A percentile compares a stretch with the other conserved stretches of the same genome.
These are phyloP conservation scores for Apogon hyalosoma DNA, from an alignment of 2,797 vertebrate genomes.

Conservation along the genomic window DNA sequence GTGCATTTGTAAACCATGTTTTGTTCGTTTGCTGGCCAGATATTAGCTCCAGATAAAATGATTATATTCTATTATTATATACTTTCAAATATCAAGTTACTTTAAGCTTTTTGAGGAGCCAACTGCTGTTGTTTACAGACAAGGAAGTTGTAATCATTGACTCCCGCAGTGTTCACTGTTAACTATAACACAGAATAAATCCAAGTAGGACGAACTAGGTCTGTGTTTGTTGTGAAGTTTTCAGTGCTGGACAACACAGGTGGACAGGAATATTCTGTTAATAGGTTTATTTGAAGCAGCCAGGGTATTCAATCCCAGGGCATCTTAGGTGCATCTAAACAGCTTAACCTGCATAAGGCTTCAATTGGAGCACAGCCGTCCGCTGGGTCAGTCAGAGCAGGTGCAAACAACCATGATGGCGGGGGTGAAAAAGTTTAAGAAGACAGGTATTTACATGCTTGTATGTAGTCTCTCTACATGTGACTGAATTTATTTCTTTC, in stretches of 20 bases:
- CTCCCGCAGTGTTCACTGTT: no score
- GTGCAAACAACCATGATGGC: conserved; percentile 18
- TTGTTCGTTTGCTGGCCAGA: no score
- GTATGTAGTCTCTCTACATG: background rate
- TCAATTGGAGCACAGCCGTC: conserved; percentile 51
- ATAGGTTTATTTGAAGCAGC: conserved; percentile 72
- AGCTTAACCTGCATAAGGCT: conserved; percentile 68
- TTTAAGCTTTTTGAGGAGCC: no score
- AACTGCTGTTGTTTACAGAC: no score
- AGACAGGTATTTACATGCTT: background rate
- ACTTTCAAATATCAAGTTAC: no score
- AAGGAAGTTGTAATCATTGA: no score
- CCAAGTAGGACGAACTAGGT: background rate
- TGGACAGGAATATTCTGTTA: conserved; percentile 57
- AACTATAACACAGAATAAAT: no score
- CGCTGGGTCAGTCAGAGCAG: conserved; percentile 30
- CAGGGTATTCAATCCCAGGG: conserved; percentile 47
- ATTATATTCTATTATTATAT: no score
- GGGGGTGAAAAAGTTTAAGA: conserved; percentile 2
- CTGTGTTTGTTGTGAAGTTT: conserved; percentile 25
- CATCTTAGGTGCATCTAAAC: conserved; percentile 62
- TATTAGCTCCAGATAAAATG: no score
- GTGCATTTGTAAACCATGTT: no score
- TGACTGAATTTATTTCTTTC: background rate
- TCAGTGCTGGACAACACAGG: conserved; percentile 31